Conservation (phyloP, 2,113 vertebrate species). For the Cavia aperea region DNA sequence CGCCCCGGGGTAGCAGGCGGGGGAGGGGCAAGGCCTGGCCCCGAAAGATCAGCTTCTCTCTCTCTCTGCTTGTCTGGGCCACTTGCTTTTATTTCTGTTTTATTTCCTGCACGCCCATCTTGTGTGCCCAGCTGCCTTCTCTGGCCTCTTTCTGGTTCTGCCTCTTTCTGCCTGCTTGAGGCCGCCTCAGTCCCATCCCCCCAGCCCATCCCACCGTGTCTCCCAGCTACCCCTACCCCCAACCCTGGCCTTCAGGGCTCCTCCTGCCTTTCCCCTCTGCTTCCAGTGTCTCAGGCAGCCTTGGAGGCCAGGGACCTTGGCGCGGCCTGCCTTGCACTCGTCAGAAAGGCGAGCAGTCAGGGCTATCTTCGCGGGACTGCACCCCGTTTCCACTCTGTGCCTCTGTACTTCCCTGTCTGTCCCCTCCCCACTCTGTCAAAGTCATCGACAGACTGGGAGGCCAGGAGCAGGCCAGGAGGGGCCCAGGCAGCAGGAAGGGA, state of each 20-base stretch:
- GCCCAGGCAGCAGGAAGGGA: not conserved
- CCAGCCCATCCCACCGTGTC: not conserved
- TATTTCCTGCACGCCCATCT: not conserved
- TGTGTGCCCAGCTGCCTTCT: slow-evolving; percentile 46
- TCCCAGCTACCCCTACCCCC: rapidly evolving
- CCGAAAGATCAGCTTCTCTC: rapidly evolving
- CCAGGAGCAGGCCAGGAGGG: not conserved
- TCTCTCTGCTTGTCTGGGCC: not conserved
- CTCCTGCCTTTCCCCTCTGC: not conserved
- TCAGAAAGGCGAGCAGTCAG: not conserved
- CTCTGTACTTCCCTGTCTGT: not conserved
- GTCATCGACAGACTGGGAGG: not conserved
- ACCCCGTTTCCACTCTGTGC: not conserved
- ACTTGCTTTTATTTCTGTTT: not conserved
- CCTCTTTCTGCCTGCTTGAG: not conserved
- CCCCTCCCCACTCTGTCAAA: not conserved
- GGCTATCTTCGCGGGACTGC: not conserved
- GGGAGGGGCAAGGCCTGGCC: slow-evolving; percentile 34
- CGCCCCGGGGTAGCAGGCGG: slow-evolving; percentile 35
- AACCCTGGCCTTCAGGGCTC: not conserved
- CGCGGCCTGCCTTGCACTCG: not conserved
- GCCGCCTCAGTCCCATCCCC: too few species aligned
- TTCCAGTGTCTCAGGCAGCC: not conserved
- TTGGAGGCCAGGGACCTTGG: not conserved
- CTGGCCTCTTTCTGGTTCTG: not conserved